Percentiles rank a stretch among this genome's conserved stretches.
Conservation (phyloP, 2,888 invertebrate genomes). For the Seladonia tumulorum region DNA sequence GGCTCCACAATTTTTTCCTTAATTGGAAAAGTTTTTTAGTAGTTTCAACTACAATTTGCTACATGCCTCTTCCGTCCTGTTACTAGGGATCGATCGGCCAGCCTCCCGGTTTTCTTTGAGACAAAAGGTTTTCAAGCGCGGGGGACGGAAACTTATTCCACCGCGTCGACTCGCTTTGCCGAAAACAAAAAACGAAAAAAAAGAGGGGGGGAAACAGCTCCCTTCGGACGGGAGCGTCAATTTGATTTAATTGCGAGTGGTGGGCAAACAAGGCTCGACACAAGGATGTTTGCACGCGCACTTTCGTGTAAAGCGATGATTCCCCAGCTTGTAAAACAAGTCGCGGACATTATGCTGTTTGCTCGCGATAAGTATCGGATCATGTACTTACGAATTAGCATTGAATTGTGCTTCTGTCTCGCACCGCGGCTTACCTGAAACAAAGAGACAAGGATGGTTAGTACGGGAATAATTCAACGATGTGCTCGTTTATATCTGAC, state of each 20-base stretch:
- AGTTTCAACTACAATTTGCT: background rate
- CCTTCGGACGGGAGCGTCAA: background rate
- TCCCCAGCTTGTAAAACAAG: background rate
- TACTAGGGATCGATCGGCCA: background rate
- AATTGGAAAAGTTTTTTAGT: conserved; percentile 24
- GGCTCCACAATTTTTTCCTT: conserved; percentile 20
- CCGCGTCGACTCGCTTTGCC: background rate
- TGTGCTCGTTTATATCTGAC: too few relatives aligned
- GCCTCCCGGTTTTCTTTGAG: conserved; percentile 3
- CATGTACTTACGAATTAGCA: conserved; percentile 2
- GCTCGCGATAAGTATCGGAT: background rate
- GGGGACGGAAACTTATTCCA: background rate
- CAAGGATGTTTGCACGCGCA: background rate
- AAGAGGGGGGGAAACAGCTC: background rate
- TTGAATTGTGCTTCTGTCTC: background rate
- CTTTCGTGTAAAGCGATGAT: background rate
- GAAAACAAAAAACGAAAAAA: background rate
- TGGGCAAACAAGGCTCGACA: background rate
- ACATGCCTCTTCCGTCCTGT: conserved; percentile 7
- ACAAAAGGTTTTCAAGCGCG: background rate
- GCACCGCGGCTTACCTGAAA: background rate
- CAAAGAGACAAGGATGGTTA: background rate
- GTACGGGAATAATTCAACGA: background rate
- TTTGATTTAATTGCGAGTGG: background rate
- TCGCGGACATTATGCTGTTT: background rate